A percentile compares a stretch with the other conserved stretches of the same genome.
Evolutionary conservation across 2,888 invertebrate species (phyloP).

Genomic region (Zootermopsis nevadensis): DNA sequence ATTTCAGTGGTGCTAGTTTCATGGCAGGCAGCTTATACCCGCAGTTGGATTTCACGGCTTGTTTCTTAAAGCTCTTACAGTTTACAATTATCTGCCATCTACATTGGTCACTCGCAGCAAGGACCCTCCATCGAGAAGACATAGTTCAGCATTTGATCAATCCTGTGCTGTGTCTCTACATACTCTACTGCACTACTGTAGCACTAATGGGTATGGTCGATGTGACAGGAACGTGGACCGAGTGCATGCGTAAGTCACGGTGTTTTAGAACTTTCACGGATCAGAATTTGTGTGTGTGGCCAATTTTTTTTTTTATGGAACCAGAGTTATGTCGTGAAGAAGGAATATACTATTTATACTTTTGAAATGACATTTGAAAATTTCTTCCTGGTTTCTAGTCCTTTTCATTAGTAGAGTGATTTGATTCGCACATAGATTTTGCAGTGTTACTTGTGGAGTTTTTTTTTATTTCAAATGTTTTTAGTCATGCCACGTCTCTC

Average conservation of each 20-base stretch:
- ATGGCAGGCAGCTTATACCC: slow-evolving; percentile 62
- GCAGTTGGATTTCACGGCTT: slow-evolving; percentile 64
- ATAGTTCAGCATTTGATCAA: slow-evolving; percentile 62
- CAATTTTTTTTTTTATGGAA: too few relatives aligned
- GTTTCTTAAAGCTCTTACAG: slow-evolving; percentile 65
- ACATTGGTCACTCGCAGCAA: slow-evolving; percentile 66
- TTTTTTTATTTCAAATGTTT: too few relatives aligned
- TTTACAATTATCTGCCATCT: slow-evolving; percentile 66
- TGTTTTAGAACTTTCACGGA: too few relatives aligned
- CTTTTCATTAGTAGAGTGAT: too few relatives aligned
- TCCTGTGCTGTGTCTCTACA: slow-evolving; percentile 63
- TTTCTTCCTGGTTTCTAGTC: too few relatives aligned
- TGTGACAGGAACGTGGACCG: slow-evolving; percentile 63
- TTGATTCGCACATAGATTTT: too few relatives aligned
- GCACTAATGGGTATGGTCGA: slow-evolving; percentile 64
- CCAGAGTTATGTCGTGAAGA: too few relatives aligned
- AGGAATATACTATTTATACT: too few relatives aligned
- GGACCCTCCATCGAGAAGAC: slow-evolving; percentile 63
- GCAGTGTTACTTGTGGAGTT: too few relatives aligned
- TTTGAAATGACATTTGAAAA: too few relatives aligned
- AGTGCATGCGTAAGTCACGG: slow-evolving; percentile 64
- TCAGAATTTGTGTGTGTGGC: too few relatives aligned
- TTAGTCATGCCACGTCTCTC: too few relatives aligned
- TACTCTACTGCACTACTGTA: slow-evolving; percentile 64
- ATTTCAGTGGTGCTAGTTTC: slow-evolving; percentile 64